phyloP scores from a whole-genome alignment of 2,888 invertebrate genomes.

The Clistopyga incitator region DNA sequence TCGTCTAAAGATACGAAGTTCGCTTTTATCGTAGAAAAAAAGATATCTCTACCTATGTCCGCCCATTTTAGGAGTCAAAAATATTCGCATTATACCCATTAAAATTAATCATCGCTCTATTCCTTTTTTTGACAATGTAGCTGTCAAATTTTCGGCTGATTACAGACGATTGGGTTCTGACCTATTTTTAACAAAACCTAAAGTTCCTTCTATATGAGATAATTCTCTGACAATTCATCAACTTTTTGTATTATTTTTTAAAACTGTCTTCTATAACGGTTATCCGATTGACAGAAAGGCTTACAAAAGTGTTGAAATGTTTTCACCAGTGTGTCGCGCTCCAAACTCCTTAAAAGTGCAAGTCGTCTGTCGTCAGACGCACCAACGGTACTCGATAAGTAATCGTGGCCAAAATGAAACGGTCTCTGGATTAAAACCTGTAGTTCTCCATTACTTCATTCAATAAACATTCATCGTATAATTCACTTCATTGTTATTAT shows the following conservation, averaged over 20 bases:
- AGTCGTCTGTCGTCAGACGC: conserved; percentile 19
- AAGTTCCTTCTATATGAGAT: neutral
- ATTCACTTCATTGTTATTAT: too few relatives aligned
- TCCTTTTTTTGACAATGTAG: neutral
- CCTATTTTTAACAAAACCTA: neutral
- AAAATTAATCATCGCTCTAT: conserved; percentile 16
- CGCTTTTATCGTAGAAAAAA: conserved; percentile 11
- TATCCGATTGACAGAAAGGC: too few relatives aligned
- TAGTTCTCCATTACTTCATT: too few relatives aligned
- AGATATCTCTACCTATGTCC: neutral
- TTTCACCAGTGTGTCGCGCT: neutral
- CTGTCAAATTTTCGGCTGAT: conserved; percentile 24
- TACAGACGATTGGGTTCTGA: neutral
- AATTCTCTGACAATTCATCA: neutral
- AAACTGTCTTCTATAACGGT: neutral
- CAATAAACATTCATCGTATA: too few relatives aligned
- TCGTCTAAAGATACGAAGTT: neutral
- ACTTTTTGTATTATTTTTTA: neutral
- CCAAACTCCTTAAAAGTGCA: neutral
- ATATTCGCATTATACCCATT: conserved; percentile 15
- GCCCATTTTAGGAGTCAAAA: neutral
- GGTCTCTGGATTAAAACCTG: conserved; percentile 48
- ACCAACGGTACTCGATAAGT: conserved; percentile 60
- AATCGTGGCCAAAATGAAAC: conserved; percentile 55
- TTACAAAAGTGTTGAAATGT: neutral